Evolutionary conservation across 2,888 invertebrate genomes (phyloP).

Genomic region (Drosophila niveifrons): DNA sequence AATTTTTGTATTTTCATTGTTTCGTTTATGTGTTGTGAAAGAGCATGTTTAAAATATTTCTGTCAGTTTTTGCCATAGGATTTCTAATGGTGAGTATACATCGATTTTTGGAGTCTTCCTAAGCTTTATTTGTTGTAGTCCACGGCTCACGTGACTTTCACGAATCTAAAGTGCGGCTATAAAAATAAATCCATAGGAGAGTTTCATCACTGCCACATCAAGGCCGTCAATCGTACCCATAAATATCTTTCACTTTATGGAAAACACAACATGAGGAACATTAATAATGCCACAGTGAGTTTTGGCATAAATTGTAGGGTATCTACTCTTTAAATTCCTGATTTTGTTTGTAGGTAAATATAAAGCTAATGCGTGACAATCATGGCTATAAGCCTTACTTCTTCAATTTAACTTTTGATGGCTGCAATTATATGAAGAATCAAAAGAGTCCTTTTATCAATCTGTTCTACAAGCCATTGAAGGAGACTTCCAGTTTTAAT

Average conservation of each 20-base stretch:
- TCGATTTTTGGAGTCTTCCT: no score
- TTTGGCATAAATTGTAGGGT: no score
- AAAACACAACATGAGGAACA: no score
- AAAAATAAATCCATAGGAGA: background rate
- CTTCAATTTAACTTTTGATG: conserved; percentile 17
- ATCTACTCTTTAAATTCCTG: no score
- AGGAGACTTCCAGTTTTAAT: conserved; percentile 29
- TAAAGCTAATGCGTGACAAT: no score
- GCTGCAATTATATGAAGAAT: conserved; percentile 37
- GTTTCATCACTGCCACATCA: background rate
- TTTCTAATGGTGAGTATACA: no score
- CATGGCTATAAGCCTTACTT: conserved; percentile 46
- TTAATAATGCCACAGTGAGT: no score
- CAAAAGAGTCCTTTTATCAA: conserved; percentile 1
- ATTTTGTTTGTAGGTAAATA: no score
- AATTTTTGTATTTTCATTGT: no score
- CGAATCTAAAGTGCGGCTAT: background rate
- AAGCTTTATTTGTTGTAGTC: background rate
- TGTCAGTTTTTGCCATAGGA: no score
- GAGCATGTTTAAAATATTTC: no score
- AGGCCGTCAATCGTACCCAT: conserved; percentile 29
- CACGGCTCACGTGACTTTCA: background rate
- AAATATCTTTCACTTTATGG: conserved; percentile 2
- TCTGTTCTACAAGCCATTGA: conserved; percentile 11
- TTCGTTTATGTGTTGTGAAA: no score